These are phyloP conservation scores for Terebella lapidaria DNA, from an alignment of 2,888 invertebrate species.

Conservation along the genomic window DNA sequence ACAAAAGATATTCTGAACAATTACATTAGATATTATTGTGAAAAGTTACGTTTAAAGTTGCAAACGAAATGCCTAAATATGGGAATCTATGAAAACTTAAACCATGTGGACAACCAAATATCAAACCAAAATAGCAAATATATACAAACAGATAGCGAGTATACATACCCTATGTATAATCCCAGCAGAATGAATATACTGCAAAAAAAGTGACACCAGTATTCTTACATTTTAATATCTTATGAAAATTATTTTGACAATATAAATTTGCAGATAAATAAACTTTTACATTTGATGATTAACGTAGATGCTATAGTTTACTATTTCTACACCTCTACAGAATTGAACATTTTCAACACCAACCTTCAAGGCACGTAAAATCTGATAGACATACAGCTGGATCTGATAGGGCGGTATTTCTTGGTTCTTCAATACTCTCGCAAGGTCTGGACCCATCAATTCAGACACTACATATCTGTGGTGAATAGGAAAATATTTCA, in stretches of 20 bases:
- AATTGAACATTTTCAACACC: background rate
- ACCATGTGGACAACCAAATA: no score
- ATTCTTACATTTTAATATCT: background rate
- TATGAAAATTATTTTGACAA: no score
- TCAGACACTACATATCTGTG: slow-evolving; percentile 87
- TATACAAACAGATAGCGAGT: no score
- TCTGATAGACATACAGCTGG: slow-evolving; percentile 97
- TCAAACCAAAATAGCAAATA: no score
- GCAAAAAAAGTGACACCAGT: slow-evolving; percentile 6
- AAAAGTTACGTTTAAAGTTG: no score
- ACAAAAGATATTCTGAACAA: background rate
- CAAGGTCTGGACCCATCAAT: slow-evolving; percentile 97
- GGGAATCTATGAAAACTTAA: background rate
- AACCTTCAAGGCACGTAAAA: slow-evolving; percentile 85
- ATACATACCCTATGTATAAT: slow-evolving; percentile 28
- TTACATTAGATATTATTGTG: background rate
- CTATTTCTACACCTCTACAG: no score
- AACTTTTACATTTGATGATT: no score
- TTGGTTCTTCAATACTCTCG: slow-evolving; percentile 96
- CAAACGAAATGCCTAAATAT: no score
- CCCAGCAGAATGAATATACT: slow-evolving; percentile 53
- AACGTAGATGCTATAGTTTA: no score
- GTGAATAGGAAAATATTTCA: background rate
- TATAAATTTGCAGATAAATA: no score
- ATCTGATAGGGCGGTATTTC: slow-evolving; percentile 96